A percentile compares a stretch with the other conserved stretches of the same genome.
Conservation (phyloP, 2,888 invertebrate genomes). For the Conchocele bisecta region DNA sequence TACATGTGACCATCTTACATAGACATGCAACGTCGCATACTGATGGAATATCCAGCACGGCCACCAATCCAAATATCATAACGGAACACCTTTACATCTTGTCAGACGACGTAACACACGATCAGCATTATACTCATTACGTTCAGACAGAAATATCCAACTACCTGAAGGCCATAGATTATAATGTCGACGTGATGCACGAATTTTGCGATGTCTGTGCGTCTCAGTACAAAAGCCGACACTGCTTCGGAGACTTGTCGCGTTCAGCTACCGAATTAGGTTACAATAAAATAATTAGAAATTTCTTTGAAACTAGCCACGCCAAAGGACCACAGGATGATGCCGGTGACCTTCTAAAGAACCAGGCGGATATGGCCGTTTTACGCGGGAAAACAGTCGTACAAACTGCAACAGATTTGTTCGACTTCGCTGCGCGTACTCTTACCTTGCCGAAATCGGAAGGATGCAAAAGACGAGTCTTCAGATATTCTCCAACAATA, state of each 20-base stretch:
- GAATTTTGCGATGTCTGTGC: constrained; percentile 44
- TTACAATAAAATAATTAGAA: not conserved
- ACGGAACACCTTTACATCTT: constrained; percentile 35
- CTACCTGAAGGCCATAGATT: constrained; percentile 25
- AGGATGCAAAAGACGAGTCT: constrained; percentile 5
- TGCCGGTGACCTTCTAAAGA: constrained; percentile 15
- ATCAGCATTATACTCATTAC: constrained; percentile 31
- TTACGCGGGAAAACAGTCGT: constrained; percentile 1
- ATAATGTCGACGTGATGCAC: constrained; percentile 13
- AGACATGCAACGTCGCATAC: constrained; percentile 24
- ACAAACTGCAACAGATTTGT: constrained; percentile 16
- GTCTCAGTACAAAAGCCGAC: constrained; percentile 43
- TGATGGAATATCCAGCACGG: constrained; percentile 36
- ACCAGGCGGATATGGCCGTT: constrained; percentile 14
- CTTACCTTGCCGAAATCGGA: not conserved
- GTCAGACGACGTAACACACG: constrained; percentile 28
- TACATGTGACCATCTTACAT: constrained; percentile 26
- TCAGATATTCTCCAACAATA: constrained; percentile 10
- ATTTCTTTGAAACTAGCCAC: constrained; percentile 20
- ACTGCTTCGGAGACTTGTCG: constrained; percentile 26
- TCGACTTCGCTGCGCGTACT: not conserved
- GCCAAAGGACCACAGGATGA: constrained; percentile 23
- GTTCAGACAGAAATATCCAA: constrained; percentile 30
- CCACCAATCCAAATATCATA: constrained; percentile 15
- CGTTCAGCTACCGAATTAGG: not conserved